Base-by-base conservation (phyloP, 1,140 invertebrate genomes). In the Lasioglossum baleicum region DNA sequence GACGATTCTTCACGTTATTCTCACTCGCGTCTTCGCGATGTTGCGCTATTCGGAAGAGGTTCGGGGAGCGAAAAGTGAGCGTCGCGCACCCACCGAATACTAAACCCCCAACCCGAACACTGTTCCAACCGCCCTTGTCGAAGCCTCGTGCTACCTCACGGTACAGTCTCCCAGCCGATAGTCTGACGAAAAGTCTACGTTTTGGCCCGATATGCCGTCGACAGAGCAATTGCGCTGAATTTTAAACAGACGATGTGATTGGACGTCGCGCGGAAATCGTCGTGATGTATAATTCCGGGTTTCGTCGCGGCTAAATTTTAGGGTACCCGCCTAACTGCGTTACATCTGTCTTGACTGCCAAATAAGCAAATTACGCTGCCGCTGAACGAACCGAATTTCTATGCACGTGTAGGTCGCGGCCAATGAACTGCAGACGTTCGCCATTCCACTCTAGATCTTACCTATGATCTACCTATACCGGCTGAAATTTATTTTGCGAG, bases 1-100 rank as follows among this genome's bases (percentile, higher is more conserved):
- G 90, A 89, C 90, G 89, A 91, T 90, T 91, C 90, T 90, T 91
- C 88, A 85, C 87, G 89, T 91, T 88, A 88, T 88, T 87, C 85
- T 35, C 78, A 70, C 84, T 78, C 75, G 31, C 75, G 31, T 56
- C 74, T 35, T 35, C 75, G 44, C 70, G 61, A 61, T 53, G 73
- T 60, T 48, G 64, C 17, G 66, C n/a, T 73, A 58, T 73, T 72
- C 44, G 83, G 10, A 61, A 22, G 69, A 63, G 71, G 66, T 53
- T 66, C 88, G 74, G 51, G 67, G 51, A 64, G 67, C 78, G 83
- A 92, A 89, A 92, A 91, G 90, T 88, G 89, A 90, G 87, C 88
- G 86, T 83, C 79, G 87, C 70, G 82, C 86, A 84, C 82, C 68
- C 78, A 63, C 77, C 88, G 91, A 90, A 92, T 92, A 91, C 89